These are phyloP conservation scores for Myotis myotis DNA, from an alignment of 2,797 vertebrate species.

Conservation along the genomic window DNA sequence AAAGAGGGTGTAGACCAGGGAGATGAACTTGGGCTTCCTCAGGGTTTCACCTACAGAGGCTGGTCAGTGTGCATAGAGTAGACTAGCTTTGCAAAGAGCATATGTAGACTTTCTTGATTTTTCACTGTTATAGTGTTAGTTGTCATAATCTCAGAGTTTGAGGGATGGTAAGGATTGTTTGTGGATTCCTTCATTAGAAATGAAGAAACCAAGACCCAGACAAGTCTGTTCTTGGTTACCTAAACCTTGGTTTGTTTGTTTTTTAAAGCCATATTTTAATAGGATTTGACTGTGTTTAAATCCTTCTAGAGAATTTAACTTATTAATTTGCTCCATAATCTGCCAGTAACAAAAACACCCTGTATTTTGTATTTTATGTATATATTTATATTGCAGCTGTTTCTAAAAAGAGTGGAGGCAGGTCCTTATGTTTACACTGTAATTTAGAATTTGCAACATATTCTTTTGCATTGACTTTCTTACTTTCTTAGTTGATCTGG, in stretches of 20 bases:
- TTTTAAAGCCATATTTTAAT: neutral
- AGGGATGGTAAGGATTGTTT: neutral
- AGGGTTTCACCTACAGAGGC: neutral
- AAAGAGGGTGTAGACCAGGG: neutral
- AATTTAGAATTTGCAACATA: neutral
- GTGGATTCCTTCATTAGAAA: neutral
- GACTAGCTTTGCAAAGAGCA: neutral
- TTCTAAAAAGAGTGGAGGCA: neutral
- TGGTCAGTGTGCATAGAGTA: neutral
- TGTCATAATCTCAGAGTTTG: neutral
- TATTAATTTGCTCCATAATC: conserved; percentile 11
- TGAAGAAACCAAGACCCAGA: neutral
- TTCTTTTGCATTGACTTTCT: neutral
- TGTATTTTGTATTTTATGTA: neutral
- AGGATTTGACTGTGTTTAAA: neutral
- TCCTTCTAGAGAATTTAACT: conserved; percentile 30
- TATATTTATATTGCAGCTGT: neutral
- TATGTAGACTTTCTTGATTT: neutral
- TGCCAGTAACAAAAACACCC: neutral
- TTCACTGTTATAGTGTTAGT: neutral
- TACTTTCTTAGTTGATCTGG: neutral
- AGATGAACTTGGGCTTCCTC: neutral
- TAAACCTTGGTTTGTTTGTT: neutral
- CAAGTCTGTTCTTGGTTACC: neutral
- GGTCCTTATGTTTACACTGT: neutral